A percentile compares a stretch with the other conserved stretches of the same genome.
These are phyloP conservation scores for Acronicta aceris DNA, from an alignment of 2,888 invertebrate species.

Conservation along the genomic window DNA sequence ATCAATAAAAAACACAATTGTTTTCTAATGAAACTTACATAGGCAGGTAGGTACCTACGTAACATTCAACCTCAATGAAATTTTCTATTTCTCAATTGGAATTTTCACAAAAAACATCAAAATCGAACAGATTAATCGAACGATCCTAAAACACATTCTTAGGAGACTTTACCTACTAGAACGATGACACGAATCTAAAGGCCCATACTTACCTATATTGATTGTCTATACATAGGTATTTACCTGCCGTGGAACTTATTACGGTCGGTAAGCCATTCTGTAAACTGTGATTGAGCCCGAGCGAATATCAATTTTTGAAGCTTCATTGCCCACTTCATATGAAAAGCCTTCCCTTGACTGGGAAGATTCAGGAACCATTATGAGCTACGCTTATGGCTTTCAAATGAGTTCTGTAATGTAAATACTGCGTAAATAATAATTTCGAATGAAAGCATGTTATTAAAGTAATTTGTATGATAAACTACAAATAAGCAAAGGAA, in stretches of 20 bases:
- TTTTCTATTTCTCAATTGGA: no score
- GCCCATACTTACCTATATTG: slow-evolving; percentile 7
- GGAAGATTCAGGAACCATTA: slow-evolving; percentile 24
- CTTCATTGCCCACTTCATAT: slow-evolving; percentile 59
- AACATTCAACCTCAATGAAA: no score
- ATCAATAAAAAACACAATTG: no score
- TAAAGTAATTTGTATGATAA: no score
- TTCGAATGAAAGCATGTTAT: background rate
- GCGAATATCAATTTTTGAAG: slow-evolving; percentile 68
- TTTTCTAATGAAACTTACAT: no score
- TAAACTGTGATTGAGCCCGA: slow-evolving; percentile 55
- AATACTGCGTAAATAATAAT: background rate
- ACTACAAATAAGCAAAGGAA: no score
- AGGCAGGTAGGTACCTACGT: no score
- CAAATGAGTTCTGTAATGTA: slow-evolving; percentile 43
- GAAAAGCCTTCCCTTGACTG: slow-evolving; percentile 54
- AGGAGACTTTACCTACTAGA: no score
- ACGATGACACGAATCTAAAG: slow-evolving; percentile 11
- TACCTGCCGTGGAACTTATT: slow-evolving; percentile 43
- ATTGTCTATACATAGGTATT: slow-evolving; percentile 24
- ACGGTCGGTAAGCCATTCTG: slow-evolving; percentile 50
- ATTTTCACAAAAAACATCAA: no score
- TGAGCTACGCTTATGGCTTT: slow-evolving; percentile 28
- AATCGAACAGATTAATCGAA: no score
- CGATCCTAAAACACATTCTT: no score